Evolutionary conservation across 2,113 vertebrate species (phyloP), one percentile per base, ranked within the genome.

Genomic region (Athene cunicularia): DNA sequence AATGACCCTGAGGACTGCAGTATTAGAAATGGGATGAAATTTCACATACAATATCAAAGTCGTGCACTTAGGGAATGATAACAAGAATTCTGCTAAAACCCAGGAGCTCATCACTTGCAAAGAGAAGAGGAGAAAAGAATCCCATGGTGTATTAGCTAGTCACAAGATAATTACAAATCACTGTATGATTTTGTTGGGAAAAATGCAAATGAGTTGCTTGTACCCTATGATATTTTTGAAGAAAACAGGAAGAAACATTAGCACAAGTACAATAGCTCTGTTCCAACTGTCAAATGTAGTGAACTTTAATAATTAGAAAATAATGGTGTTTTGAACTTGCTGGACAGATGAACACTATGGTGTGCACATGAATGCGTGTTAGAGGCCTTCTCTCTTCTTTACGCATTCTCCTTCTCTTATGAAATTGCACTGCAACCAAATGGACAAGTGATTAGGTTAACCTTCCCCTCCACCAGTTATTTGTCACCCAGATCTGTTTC

Each of bases 81-180:
- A 80, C 22, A 66, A 93, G 74, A 86, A 76, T 73, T 80, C 53
- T 88, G 32, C 71, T 88, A 76, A 90, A 93, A 56, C 35, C 39
- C 58, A 72, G 56, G 76, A 79, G 75, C 83, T 32, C 60, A 63
- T 71, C 35, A 82, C 33, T 88, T 86, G 74, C 67, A 86, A 94
- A 87, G 6, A 68, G 60, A 91, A 68, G 35, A 72, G 58, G 49
- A 93, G 82, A 93, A 72, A 87, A 79, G 41, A 93, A 85, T 60
- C 60, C 80, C 1, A 1, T 32, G 17, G 19, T 49, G 32, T 50
- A 70, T 82, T 58, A 74, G 73, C 37, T 84, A 56, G 66, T 53
- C 92, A 88, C 92, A 88, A 82, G 77, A 39, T 73, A 90, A 91
- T 86, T 80, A 86, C 5, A n/a, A 94, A 76, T 79, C 62, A 27